Evolutionary conservation across 2,797 vertebrate species (phyloP), one percentile per base, ranked within the genome.

Genomic region (Glyptemys insculpta): DNA sequence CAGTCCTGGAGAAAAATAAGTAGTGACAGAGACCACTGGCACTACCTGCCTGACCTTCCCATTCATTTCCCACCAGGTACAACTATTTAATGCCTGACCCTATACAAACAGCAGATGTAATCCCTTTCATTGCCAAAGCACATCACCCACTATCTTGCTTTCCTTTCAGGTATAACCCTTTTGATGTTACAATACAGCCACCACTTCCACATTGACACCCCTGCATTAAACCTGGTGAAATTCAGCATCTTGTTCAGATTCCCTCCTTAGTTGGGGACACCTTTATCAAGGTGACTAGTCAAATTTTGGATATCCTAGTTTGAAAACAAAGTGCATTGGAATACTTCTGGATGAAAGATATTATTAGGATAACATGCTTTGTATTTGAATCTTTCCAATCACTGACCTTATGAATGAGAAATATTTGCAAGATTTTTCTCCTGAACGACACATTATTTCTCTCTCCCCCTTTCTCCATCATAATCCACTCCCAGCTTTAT

Each of bases 41-140:
- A 68, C 31, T 2, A 49, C 3, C 54, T 87, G 49, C 1, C n/a
- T 6, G 1, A 84, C 59, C 78, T 90, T 44, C 47, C 91, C 57
- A 56, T 29, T 89, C 2, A 3, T 68, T 83, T 83, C 78, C 44
- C 59, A 4, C 21, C 78, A 9, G 0, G 4, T 4, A 3, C 62
- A 54, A 37, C 3, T 2, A 47, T 86, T 68, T n/a, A 0, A 1
- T 49, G 72, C 29, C 7, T 52, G 11, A 85, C 41, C 1, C 1
- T 2, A 34, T 4, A 23, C 18, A 12, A 14, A 12, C 6, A n/a
- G 23, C 72, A 74, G 18, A 84, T 84, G 65, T 49, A 80, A 57
- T 8, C n/a, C 57, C 81, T 68, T 7, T 1, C 8, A 10, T 37
- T 68, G 52, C 3, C 76, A 74, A 52, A 41, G 52, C 41, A 11